Evolutionary conservation across 2,888 invertebrate species (phyloP).

Genomic region (Trachelus stipa): DNA sequence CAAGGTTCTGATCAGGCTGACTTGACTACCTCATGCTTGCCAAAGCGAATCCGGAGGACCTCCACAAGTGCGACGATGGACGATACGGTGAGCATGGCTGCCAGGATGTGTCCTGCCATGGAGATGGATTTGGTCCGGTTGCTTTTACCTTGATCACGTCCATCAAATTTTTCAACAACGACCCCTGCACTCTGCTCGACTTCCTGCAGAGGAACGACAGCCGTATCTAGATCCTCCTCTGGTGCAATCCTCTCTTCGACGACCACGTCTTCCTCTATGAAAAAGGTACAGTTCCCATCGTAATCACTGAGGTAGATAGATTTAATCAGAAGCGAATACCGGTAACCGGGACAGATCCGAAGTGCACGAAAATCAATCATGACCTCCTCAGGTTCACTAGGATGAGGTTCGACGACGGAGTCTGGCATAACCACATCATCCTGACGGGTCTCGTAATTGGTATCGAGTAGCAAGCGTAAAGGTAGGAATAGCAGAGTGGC

Average conservation of each 20-base stretch:
- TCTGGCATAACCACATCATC: background rate
- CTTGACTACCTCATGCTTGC: slow-evolving; percentile 49
- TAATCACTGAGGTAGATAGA: slow-evolving; percentile 47
- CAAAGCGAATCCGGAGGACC: slow-evolving; percentile 53
- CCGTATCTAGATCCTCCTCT: background rate
- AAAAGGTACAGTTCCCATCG: slow-evolving; percentile 50
- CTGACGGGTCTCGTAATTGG: slow-evolving; percentile 34
- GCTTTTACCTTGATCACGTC: slow-evolving; percentile 25
- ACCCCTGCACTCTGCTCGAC: slow-evolving; percentile 14
- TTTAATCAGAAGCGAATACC: slow-evolving; percentile 43
- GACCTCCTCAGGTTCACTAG: background rate
- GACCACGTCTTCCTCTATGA: background rate
- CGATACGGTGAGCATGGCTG: slow-evolving; percentile 55
- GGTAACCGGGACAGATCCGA: slow-evolving; percentile 40
- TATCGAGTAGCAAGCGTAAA: slow-evolving; percentile 47
- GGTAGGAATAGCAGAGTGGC: slow-evolving; percentile 52
- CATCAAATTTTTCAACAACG: slow-evolving; percentile 7
- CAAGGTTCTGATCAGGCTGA: background rate
- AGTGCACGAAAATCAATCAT: background rate
- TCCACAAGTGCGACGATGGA: slow-evolving; percentile 56
- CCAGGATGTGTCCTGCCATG: slow-evolving; percentile 55
- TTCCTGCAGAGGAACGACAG: slow-evolving; percentile 10
- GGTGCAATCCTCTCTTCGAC: background rate
- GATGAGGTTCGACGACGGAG: background rate
- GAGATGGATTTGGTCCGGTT: slow-evolving; percentile 47